Evolutionary conservation across 2,113 vertebrate genomes (phyloP).

Genomic region (Cochlearius cochlearius): DNA sequence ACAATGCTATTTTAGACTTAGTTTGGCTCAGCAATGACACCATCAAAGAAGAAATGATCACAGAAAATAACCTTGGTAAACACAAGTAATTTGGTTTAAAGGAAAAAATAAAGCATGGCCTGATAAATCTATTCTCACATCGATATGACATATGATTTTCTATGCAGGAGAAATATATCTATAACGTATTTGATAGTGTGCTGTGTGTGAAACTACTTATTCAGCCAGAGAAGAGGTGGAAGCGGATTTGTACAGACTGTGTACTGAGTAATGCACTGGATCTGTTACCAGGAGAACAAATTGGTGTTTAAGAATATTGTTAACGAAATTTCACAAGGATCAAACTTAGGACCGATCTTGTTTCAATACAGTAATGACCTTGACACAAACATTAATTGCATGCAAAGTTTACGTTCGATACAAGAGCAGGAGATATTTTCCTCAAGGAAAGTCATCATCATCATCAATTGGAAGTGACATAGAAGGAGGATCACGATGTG

Average conservation of each 20-base stretch:
- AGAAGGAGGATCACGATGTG: not conserved
- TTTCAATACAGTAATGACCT: not conserved
- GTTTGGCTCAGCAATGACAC: not conserved
- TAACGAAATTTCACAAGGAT: not conserved
- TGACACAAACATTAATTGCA: not conserved
- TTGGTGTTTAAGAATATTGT: not conserved
- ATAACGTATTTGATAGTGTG: not conserved
- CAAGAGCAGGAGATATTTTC: not conserved
- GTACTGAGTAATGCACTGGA: not conserved
- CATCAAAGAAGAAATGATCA: not conserved
- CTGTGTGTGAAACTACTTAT: not conserved
- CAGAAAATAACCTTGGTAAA: conserved; percentile 9
- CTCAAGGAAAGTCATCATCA: not conserved
- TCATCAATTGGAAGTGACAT: not conserved
- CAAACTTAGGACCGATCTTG: not conserved
- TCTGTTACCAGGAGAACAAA: not conserved
- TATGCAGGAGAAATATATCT: not conserved
- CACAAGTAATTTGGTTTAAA: conserved; percentile 12
- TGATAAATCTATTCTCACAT: not conserved
- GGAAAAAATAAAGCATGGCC: not conserved
- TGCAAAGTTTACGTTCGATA: not conserved
- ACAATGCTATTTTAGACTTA: not conserved
- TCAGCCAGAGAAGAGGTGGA: not conserved
- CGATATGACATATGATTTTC: conserved; percentile 2
- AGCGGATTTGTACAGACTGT: not conserved